Conservation (phyloP, 2,888 invertebrate genomes). For the Biston betularia region DNA sequence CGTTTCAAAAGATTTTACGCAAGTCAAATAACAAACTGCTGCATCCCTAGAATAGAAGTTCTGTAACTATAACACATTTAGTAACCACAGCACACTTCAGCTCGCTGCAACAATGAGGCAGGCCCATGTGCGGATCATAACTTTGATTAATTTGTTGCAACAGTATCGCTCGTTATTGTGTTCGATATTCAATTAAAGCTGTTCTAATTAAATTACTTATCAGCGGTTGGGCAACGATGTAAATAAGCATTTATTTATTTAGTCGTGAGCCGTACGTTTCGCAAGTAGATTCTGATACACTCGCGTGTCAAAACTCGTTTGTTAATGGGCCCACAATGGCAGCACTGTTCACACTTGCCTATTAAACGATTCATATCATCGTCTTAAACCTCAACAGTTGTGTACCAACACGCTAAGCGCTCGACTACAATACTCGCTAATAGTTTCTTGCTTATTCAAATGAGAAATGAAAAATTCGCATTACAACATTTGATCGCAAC, state of each 20-base stretch:
- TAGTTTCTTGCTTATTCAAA: slow-evolving; percentile 53
- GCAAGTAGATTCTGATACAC: slow-evolving; percentile 60
- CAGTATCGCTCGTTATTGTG: slow-evolving; percentile 62
- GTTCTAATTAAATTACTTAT: slow-evolving; percentile 80
- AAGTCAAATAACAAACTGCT: too few species aligned
- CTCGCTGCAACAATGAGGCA: slow-evolving; percentile 55
- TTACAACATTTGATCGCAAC: slow-evolving; percentile 29
- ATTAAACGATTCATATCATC: slow-evolving; percentile 79
- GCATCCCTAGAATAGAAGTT: slow-evolving; percentile 29
- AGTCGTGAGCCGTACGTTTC: slow-evolving; percentile 76
- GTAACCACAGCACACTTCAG: slow-evolving; percentile 52
- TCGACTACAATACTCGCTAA: slow-evolving; percentile 54
- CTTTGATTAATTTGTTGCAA: slow-evolving; percentile 71
- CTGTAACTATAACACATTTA: slow-evolving; percentile 45
- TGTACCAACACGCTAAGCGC: slow-evolving; percentile 59
- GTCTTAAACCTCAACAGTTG: slow-evolving; percentile 71
- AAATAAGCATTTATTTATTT: slow-evolving; percentile 77
- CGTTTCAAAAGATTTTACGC: too few species aligned
- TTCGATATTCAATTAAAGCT: slow-evolving; percentile 74
- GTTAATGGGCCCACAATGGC: slow-evolving; percentile 76
- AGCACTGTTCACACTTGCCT: slow-evolving; percentile 78
- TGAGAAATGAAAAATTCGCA: slow-evolving; percentile 58
- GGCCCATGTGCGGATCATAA: slow-evolving; percentile 63
- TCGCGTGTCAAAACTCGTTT: slow-evolving; percentile 82
- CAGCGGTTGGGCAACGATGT: slow-evolving; percentile 71